Conservation (phyloP, 2,888 invertebrate genomes). For the Parthenolecanium corni region DNA sequence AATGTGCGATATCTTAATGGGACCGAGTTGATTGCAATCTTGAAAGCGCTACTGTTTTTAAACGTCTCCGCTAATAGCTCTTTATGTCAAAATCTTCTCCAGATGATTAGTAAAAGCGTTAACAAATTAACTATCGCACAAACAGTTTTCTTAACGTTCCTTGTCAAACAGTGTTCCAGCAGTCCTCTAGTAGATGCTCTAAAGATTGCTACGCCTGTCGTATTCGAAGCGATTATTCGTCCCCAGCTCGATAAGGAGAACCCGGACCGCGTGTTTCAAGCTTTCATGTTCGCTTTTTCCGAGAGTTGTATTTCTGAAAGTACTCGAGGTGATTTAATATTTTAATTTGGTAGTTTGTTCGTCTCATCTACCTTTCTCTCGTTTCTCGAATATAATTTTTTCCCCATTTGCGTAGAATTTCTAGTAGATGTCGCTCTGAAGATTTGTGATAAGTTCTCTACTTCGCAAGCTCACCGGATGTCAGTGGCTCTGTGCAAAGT, state of each 20-base stretch:
- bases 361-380: not conserved
- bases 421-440: not conserved
- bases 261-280: not conserved
- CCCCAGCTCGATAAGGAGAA: slow-evolving; percentile 41
- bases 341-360: not conserved
- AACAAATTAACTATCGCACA: slow-evolving; percentile 50
- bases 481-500: not conserved
- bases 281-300: not conserved
- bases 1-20: slow-evolving; percentile 45
- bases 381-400: not conserved
- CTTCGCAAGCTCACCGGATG: not conserved
- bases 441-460: not conserved
- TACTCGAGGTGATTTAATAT: not conserved
- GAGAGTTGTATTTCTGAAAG: not conserved
- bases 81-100: slow-evolving; percentile 51
- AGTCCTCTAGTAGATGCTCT: slow-evolving; percentile 53
- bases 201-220: slow-evolving; percentile 51
- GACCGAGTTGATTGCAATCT: slow-evolving; percentile 47
- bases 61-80: slow-evolving; percentile 47
- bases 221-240: slow-evolving; percentile 52
- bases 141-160: slow-evolving; percentile 50
- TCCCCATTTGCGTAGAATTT: not conserved
- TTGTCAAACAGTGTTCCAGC: slow-evolving; percentile 44
- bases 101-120: slow-evolving; percentile 49
- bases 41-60: slow-evolving; percentile 48